These are phyloP conservation scores for Drosophila anomalata DNA, from an alignment of 2,888 invertebrate species.

Conservation along the genomic window DNA sequence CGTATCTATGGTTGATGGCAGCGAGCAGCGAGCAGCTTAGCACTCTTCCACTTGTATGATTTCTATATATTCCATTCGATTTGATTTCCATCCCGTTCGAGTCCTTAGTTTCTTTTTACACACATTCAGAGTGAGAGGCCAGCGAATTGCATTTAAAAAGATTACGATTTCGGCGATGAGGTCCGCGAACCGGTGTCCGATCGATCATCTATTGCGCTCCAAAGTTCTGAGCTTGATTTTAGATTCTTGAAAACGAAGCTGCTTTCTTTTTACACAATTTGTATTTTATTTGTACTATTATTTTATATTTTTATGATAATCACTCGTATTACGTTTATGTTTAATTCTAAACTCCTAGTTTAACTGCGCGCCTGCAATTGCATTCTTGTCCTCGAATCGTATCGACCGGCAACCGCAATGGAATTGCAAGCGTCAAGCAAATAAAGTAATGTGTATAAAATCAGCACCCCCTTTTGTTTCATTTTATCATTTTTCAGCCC, in stretches of 20 bases:
- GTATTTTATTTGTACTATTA: conserved; percentile 48
- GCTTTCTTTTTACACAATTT: conserved; percentile 51
- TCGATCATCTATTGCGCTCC: not conserved
- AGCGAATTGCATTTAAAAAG: conserved; percentile 36
- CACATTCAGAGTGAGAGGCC: conserved; percentile 17
- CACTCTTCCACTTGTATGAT: conserved; percentile 22
- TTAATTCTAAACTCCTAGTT: conserved; percentile 59
- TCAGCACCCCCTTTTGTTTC: conserved; percentile 13
- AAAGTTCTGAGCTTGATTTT: conserved; percentile 16
- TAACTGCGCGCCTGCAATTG: conserved; percentile 48
- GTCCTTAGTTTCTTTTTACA: conserved; percentile 4
- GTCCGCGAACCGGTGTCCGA: not conserved
- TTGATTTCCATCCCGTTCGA: conserved; percentile 15
- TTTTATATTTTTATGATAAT: conserved; percentile 45
- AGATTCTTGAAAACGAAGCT: conserved; percentile 44
- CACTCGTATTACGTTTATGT: conserved; percentile 66
- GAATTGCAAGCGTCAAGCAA: conserved; percentile 39
- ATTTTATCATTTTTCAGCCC: not conserved
- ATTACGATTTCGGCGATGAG: conserved; percentile 6
- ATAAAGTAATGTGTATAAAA: conserved; percentile 50
- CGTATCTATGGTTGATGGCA: conserved; percentile 37
- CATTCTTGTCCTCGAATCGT: conserved; percentile 34
- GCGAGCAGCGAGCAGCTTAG: conserved; percentile 15
- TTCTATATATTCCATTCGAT: conserved; percentile 19
- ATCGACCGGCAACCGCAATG: conserved; percentile 30